Evolutionary conservation across 2,797 vertebrate species (phyloP).

Genomic region (Nasua narica): DNA sequence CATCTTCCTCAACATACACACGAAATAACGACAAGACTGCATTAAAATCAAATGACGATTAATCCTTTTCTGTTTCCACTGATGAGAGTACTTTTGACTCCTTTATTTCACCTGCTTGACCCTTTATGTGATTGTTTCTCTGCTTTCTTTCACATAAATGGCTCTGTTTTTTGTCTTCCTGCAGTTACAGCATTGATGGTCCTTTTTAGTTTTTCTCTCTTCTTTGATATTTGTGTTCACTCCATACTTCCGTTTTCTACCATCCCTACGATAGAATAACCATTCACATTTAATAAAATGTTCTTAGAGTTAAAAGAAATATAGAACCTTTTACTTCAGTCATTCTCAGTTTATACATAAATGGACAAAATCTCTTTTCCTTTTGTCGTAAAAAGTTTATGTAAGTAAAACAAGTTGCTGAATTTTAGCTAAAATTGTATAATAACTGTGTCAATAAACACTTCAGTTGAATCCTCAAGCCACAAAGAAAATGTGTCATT

Average conservation of each 20-base stretch:
- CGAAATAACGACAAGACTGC: not conserved
- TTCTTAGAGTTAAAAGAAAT: not conserved
- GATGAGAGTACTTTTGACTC: constrained; percentile 1
- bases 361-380: not conserved
- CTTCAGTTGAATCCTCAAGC: not conserved
- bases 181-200: not conserved
- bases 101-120: constrained; percentile 16
- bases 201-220: not conserved
- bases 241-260: not conserved
- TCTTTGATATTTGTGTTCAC: not conserved
- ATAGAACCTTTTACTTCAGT: not conserved
- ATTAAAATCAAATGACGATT: not conserved
- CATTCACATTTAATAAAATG: not conserved
- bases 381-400: not conserved
- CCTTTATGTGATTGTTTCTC: not conserved
- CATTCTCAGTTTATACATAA: not conserved
- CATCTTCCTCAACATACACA: not conserved
- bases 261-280: not conserved
- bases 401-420: not conserved
- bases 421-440: not conserved
- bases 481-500: not conserved
- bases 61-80: not conserved
- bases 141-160: not conserved
- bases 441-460: not conserved
- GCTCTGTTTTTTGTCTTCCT: constrained; percentile 5